Evolutionary conservation across 2,113 vertebrate genomes (phyloP), one percentile per base, ranked within the genome.

Genomic region (Lophotis ruficrista): DNA sequence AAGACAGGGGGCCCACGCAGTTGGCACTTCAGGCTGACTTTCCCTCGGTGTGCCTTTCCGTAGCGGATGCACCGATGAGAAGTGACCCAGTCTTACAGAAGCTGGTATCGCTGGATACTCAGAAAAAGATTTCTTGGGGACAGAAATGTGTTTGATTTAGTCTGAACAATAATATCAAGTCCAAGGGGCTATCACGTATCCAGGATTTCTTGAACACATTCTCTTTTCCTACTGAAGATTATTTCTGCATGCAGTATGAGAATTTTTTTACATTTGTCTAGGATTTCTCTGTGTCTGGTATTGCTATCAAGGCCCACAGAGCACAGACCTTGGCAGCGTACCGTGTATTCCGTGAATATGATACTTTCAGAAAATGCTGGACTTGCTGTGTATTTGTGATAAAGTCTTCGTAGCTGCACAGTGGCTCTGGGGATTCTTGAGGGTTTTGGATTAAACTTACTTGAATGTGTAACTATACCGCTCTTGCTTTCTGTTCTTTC

Each of bases 1-100:
- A 31, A 35, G 33, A 30, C 16, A 86, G 38, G 0, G 1, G 33
- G n/a, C 35, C 28, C 37, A 25, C 1, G 1, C 1, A 1, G 24
- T 5, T 87, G 72, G 22, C 35, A 24, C 45, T 22, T 50, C 10
- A 28, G 24, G 33, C 30, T 61, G n/a, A 30, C 18, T 37, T 83
- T 61, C 35, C 47, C 71, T 37, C 6, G 0, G 9, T 17, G 33
- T 48, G 61, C 28, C 6, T 35, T 61, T 45, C 57, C 31, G 18
- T 6, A 25, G 16, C 4, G 45, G 64, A 22, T 50, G 53, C 37
- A 50, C 12, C 18, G 51, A 27, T 1, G 7, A 68, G 50, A 22
- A 69, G 9, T 21, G 12, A 30, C 8, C 14, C 57, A 43, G 75
- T 58, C 56, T 70, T 47, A 56, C 10, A 41, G 56, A 24, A 51